phyloP scores from a whole-genome alignment of 2,888 invertebrate genomes.

The Eupithecia subumbrata region DNA sequence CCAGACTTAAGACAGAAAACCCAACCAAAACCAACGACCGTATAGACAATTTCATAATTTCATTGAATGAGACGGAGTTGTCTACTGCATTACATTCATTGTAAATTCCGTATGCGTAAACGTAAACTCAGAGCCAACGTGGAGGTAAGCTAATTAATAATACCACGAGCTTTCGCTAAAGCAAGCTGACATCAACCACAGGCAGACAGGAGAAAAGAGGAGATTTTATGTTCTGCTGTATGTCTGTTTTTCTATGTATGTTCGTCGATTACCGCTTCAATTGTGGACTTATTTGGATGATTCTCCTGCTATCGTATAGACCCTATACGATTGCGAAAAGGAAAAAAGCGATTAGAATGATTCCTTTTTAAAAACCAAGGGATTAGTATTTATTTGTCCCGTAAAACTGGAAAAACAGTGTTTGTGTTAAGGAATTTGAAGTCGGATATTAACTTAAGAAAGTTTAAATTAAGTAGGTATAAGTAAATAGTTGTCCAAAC shows the following conservation, averaged over 20 bases:
- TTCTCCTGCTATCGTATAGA: too few relatives aligned
- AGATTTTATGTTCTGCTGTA: too few relatives aligned
- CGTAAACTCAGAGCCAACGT: slow-evolving; percentile 53
- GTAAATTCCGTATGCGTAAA: slow-evolving; percentile 59
- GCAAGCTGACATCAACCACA: slow-evolving; percentile 50
- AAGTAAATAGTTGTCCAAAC: background rate
- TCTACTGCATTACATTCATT: slow-evolving; percentile 52
- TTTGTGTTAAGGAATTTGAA: too few relatives aligned
- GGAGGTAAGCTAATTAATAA: slow-evolving; percentile 62
- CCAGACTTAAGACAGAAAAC: background rate
- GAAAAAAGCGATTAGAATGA: too few relatives aligned
- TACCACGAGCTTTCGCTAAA: slow-evolving; percentile 57
- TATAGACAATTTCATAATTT: slow-evolving; percentile 18
- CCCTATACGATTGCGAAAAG: too few relatives aligned
- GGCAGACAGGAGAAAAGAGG: slow-evolving; percentile 12
- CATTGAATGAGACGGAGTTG: slow-evolving; percentile 13
- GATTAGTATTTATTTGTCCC: too few relatives aligned
- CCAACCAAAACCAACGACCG: slow-evolving; percentile 17
- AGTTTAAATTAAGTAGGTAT: background rate
- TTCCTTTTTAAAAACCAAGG: too few relatives aligned
- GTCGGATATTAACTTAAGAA: too few relatives aligned
- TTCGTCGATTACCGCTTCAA: too few relatives aligned
- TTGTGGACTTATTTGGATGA: too few relatives aligned
- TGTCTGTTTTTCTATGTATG: too few relatives aligned
- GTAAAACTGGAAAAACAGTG: too few relatives aligned